Conservation (phyloP, 2,797 vertebrate species). For the Acanthurus tractus region DNA sequence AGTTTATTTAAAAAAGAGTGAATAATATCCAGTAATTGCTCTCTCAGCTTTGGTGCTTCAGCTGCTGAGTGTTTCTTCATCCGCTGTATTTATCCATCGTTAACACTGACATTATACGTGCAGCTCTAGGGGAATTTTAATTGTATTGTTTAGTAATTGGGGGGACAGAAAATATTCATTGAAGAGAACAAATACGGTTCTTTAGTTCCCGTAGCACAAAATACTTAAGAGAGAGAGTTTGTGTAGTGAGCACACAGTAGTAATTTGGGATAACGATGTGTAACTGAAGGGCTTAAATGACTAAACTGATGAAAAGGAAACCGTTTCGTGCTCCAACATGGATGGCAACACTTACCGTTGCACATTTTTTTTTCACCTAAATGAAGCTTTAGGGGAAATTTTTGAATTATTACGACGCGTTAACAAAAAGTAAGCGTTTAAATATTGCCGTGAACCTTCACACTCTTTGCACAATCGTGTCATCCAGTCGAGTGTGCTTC, state of each 20-base stretch:
- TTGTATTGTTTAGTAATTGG: background rate
- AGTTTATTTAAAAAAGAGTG: too few relatives aligned
- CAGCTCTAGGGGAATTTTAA: background rate
- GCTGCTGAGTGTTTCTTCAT: background rate
- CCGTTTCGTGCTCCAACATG: background rate
- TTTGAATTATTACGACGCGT: background rate
- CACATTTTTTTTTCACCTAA: background rate
- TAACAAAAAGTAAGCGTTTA: slow-evolving; percentile 15
- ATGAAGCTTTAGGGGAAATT: slow-evolving; percentile 6
- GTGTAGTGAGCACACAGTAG: background rate
- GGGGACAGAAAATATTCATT: background rate
- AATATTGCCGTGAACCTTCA: slow-evolving; percentile 43
- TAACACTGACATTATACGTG: background rate
- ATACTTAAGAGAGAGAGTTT: background rate
- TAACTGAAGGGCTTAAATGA: background rate
- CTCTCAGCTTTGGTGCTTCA: background rate
- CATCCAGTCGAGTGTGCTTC: slow-evolving; percentile 37
- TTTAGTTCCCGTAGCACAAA: background rate
- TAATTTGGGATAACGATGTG: slow-evolving; percentile 26
- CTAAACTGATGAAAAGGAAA: background rate
- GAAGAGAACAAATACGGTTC: background rate
- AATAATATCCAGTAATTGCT: too few relatives aligned
- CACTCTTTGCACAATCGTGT: slow-evolving; percentile 25
- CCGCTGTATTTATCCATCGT: background rate
- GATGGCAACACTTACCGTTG: background rate